Conservation (phyloP, 1,140 invertebrate species). For the Coboldia fuscipes region DNA sequence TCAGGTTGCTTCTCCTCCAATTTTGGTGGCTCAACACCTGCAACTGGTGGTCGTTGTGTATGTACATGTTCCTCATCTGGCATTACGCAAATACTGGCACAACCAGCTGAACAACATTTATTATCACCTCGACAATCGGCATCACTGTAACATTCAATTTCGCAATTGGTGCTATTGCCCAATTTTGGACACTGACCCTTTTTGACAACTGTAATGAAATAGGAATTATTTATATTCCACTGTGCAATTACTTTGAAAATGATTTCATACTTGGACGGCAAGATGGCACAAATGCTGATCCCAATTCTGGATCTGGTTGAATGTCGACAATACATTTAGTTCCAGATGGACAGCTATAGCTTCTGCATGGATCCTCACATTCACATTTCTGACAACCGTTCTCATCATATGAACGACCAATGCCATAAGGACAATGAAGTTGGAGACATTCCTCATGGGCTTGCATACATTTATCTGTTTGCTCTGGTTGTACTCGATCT, state of each 20-base stretch:
- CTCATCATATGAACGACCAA: slow-evolving; percentile 41
- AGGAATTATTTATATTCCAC: neutral
- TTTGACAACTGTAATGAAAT: slow-evolving; percentile 38
- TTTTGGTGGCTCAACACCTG: slow-evolving; percentile 19
- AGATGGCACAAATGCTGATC: slow-evolving; percentile 23
- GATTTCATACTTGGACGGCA: slow-evolving; percentile 35
- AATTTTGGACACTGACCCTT: slow-evolving; percentile 46
- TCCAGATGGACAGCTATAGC: slow-evolving; percentile 33
- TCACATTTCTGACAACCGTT: slow-evolving; percentile 47
- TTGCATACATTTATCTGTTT: slow-evolving; percentile 23
- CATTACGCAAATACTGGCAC: slow-evolving; percentile 43
- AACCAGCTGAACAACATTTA: slow-evolving; percentile 68
- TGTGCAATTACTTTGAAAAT: neutral
- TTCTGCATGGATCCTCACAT: slow-evolving; percentile 53
- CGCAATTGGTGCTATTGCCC: slow-evolving; percentile 26
- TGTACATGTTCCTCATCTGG: slow-evolving; percentile 22
- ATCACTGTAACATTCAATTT: slow-evolving; percentile 53
- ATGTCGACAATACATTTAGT: slow-evolving; percentile 41
- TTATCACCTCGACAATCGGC: slow-evolving; percentile 51
- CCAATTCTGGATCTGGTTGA: slow-evolving; percentile 23
- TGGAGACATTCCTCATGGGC: slow-evolving; percentile 31
- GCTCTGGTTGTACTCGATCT: neutral
- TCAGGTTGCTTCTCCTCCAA: slow-evolving; percentile 22
- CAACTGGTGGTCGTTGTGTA: slow-evolving; percentile 19
- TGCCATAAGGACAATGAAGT: slow-evolving; percentile 51